Conservation (phyloP, 2,888 invertebrate species). For the Ophioninae sp. region DNA sequence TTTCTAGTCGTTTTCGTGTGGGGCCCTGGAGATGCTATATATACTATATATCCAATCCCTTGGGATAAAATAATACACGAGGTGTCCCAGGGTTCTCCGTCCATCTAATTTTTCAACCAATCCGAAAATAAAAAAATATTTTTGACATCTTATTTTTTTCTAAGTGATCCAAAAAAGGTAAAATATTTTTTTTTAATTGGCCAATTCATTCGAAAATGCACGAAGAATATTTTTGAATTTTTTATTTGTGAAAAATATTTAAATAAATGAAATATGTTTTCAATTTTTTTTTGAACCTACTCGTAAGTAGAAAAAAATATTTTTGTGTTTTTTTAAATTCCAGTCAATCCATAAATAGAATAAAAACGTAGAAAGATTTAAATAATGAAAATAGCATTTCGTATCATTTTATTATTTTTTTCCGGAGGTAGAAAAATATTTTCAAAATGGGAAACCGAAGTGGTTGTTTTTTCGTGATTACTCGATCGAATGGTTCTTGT, state of each 20-base stretch:
- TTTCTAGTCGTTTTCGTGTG: not conserved
- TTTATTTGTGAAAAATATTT: no score
- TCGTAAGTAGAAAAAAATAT: no score
- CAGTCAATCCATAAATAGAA: no score
- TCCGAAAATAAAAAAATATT: not conserved
- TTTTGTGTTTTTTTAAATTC: no score
- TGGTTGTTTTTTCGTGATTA: not conserved
- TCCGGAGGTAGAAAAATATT: not conserved
- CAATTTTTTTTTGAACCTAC: no score
- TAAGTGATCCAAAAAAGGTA: no score
- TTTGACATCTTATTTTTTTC: no score
- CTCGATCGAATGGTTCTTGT: not conserved
- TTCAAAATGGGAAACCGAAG: not conserved
- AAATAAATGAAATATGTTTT: no score
- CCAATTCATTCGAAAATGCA: not conserved
- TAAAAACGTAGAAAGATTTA: not conserved
- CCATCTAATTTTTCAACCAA: not conserved
- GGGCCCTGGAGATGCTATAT: constrained; percentile 23
- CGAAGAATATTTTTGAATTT: not conserved
- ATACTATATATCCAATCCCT: constrained; percentile 26
- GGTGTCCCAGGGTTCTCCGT: not conserved
- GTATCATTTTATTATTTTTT: not conserved
- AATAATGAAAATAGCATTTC: not conserved
- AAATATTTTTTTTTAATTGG: no score
- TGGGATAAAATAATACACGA: not conserved